Conservation (phyloP, 2,113 vertebrate species). For the Leptocoma aspasia region DNA sequence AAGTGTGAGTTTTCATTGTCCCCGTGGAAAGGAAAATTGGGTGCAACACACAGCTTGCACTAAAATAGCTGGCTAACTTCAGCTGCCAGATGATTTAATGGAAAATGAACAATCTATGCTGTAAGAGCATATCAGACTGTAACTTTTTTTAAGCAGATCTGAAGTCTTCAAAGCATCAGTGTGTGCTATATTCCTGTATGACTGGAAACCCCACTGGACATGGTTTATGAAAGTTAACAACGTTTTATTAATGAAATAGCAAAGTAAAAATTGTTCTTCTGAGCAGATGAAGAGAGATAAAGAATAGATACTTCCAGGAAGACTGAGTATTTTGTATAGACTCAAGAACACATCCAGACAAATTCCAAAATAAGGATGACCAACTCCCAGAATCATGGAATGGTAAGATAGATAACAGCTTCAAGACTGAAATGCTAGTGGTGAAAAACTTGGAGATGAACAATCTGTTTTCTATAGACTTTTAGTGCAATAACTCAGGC, state of each 20-base stretch:
- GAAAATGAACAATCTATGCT: background rate
- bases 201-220: background rate
- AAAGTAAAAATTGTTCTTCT: background rate
- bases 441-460: background rate
- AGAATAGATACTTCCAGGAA: background rate
- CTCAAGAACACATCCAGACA: background rate
- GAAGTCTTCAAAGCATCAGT: background rate
- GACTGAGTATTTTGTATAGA: background rate
- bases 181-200: background rate
- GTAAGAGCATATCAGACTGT: background rate
- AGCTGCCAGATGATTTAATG: background rate
- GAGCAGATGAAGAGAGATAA: background rate
- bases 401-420: background rate
- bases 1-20: background rate
- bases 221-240: background rate
- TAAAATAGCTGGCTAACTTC: background rate
- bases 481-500: background rate
- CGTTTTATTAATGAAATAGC: background rate
- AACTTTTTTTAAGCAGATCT: background rate
- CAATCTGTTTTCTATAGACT: background rate
- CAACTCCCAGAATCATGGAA: background rate
- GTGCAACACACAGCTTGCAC: background rate
- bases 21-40: background rate
- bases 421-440: background rate
- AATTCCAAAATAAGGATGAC: background rate